phyloP scores from a whole-genome alignment of 30 jellyfish, hydroid and myxozoan genomes.

The Cassiopea andromeda region DNA sequence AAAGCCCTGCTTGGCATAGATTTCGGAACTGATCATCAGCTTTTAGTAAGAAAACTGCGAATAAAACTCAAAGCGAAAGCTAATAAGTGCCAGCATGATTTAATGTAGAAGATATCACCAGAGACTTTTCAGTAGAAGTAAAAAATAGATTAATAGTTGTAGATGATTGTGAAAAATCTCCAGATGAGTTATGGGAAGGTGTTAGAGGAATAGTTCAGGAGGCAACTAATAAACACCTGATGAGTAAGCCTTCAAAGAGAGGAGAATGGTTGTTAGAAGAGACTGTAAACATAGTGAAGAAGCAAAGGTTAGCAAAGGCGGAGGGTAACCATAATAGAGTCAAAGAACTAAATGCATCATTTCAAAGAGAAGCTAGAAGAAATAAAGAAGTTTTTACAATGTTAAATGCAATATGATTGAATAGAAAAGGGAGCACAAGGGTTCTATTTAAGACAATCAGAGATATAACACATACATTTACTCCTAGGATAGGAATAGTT shows the following conservation, averaged over 20 bases:
- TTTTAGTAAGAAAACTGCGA: conserved; percentile 8
- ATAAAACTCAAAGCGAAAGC: conserved; percentile 25
- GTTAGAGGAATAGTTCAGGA: conserved; percentile 16
- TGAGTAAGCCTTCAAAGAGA: conserved; percentile 2
- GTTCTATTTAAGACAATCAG: conserved; percentile 1
- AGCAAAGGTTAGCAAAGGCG: conserved; percentile 32
- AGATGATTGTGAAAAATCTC: conserved; percentile 23
- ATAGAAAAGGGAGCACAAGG: conserved; percentile 8
- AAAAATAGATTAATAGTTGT: conserved; percentile 18
- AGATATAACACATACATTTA: conserved; percentile 17
- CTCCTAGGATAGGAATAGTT: conserved; percentile 36
- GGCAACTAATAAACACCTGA: conserved; percentile 21
- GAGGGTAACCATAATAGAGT: conserved; percentile 3
- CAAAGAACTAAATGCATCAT: conserved; percentile 1
- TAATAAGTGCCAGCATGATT: conserved; percentile 32
- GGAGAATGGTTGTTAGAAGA: conserved; percentile 36
- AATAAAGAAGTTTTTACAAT: neutral
- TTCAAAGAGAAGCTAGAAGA: conserved; percentile 38
- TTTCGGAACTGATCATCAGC: conserved; percentile 50
- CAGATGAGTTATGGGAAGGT: conserved; percentile 44
- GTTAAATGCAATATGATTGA: conserved; percentile 23
- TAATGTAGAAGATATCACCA: conserved; percentile 34
- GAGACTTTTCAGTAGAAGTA: conserved; percentile 42
- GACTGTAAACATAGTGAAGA: conserved; percentile 25
- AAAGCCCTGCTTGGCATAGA: conserved; percentile 44